Percentiles rank a stretch among this genome's conserved stretches.
Evolutionary conservation across 2,888 invertebrate species (phyloP).

Genomic region (Boloria selene): DNA sequence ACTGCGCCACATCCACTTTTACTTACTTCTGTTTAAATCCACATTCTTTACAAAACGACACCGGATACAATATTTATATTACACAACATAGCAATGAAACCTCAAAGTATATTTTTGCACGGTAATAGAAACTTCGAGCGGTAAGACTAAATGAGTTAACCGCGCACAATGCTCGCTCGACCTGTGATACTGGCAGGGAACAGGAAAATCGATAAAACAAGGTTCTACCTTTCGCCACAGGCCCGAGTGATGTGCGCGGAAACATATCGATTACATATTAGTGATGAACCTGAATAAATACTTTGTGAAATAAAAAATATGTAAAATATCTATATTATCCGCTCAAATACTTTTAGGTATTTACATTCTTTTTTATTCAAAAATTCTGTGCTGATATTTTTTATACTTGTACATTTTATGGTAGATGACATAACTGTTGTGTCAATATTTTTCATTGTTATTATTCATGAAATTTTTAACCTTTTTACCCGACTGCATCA

Average conservation of each 20-base stretch:
- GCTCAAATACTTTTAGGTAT: too few relatives aligned
- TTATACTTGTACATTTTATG: too few relatives aligned
- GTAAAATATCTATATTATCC: too few relatives aligned
- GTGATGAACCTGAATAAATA: not conserved
- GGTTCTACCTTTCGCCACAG: slow-evolving; percentile 24
- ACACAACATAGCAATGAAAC: not conserved
- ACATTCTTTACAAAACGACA: not conserved
- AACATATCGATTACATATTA: not conserved
- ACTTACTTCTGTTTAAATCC: not conserved
- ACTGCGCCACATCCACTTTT: too few relatives aligned
- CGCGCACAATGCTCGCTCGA: slow-evolving; percentile 11
- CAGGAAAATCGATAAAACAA: slow-evolving; percentile 28
- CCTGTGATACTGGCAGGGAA: slow-evolving; percentile 9
- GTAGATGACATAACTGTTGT: too few relatives aligned
- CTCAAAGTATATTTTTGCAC: not conserved
- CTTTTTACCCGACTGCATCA: too few relatives aligned
- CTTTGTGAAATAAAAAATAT: not conserved
- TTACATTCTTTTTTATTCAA: too few relatives aligned
- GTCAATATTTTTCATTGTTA: too few relatives aligned
- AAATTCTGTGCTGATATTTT: too few relatives aligned
- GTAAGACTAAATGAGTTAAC: not conserved
- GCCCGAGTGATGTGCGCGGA: slow-evolving; percentile 10
- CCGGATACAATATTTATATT: not conserved
- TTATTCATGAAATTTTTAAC: too few relatives aligned
- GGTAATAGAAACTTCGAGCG: not conserved